Percentiles rank a stretch among this genome's conserved stretches.
Conservation (phyloP, 1,140 invertebrate species). For the Penaeus indicus region DNA sequence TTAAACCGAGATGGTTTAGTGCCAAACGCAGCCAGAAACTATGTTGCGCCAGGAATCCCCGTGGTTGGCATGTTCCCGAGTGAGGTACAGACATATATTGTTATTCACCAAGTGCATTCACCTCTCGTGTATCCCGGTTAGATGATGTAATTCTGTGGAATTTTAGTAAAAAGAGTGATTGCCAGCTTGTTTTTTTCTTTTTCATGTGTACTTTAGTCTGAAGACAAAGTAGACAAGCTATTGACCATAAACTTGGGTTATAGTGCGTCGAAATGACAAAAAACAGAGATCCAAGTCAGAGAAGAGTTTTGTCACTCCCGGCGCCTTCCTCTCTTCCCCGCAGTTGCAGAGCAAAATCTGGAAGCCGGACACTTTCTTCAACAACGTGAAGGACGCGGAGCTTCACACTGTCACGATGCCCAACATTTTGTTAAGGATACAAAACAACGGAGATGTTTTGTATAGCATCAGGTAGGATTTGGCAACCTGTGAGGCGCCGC, state of each 20-base stretch:
- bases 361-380: slow-evolving; percentile 78
- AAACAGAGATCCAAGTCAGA: too few species aligned
- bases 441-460: slow-evolving; percentile 69
- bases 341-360: slow-evolving; percentile 72
- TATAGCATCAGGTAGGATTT: slow-evolving; percentile 70
- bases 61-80: too few species aligned
- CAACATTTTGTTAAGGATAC: slow-evolving; percentile 71
- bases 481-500: background rate
- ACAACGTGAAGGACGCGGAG: slow-evolving; percentile 73
- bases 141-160: too few species aligned
- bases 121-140: too few species aligned
- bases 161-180: too few species aligned
- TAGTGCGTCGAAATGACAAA: too few species aligned
- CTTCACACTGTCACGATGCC: slow-evolving; percentile 71
- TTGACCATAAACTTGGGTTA: background rate
- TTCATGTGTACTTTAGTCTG: background rate
- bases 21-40: too few species aligned
- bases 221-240: background rate
- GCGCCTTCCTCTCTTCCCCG: background rate
- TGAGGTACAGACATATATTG: too few species aligned
- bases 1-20: too few species aligned
- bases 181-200: background rate
- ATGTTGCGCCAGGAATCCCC: too few species aligned
- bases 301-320: background rate
- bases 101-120: too few species aligned